Conservation (phyloP, 2,888 invertebrate genomes). For the Zaprionus lineosus region DNA sequence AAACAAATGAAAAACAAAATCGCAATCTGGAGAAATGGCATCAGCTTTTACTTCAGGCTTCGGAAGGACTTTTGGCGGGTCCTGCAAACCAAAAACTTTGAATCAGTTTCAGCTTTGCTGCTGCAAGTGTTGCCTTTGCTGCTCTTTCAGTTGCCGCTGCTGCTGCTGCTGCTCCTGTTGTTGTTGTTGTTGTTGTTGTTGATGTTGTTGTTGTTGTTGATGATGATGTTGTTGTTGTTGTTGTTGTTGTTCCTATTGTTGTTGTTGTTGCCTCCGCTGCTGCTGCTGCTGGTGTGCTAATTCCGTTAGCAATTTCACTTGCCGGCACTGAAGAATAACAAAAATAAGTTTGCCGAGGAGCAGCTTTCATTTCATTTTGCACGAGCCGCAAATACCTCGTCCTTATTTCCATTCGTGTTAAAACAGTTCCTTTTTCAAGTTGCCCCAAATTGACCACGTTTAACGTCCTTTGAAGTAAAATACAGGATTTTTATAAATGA, state of each 20-base stretch:
- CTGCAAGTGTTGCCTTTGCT: background rate
- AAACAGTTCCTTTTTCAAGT: too few relatives aligned
- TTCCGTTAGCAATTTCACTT: constrained; percentile 71
- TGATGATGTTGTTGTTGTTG: background rate
- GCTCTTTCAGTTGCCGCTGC: background rate
- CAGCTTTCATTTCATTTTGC: background rate
- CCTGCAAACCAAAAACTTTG: constrained; percentile 9
- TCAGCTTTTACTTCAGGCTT: constrained; percentile 16
- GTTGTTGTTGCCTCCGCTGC: constrained; percentile 10
- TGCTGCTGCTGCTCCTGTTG: background rate
- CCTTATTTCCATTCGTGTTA: too few relatives aligned
- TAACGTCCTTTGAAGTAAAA: too few relatives aligned
- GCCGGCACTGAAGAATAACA: constrained; percentile 37
- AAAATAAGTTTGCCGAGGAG: constrained; percentile 6
- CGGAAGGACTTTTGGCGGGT: background rate
- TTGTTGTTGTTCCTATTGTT: background rate
- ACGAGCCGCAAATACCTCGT: background rate
- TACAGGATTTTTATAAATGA: too few relatives aligned
- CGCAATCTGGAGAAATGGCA: constrained; percentile 19
- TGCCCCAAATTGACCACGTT: too few relatives aligned
- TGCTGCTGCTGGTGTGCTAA: constrained; percentile 57
- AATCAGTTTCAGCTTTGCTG: constrained; percentile 37
- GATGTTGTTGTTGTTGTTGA: background rate
- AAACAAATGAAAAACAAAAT: constrained; percentile 8
- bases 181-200: constrained; percentile 3